phyloP scores from a whole-genome alignment of 2,888 invertebrate genomes.

The Matsumyia berberina region DNA sequence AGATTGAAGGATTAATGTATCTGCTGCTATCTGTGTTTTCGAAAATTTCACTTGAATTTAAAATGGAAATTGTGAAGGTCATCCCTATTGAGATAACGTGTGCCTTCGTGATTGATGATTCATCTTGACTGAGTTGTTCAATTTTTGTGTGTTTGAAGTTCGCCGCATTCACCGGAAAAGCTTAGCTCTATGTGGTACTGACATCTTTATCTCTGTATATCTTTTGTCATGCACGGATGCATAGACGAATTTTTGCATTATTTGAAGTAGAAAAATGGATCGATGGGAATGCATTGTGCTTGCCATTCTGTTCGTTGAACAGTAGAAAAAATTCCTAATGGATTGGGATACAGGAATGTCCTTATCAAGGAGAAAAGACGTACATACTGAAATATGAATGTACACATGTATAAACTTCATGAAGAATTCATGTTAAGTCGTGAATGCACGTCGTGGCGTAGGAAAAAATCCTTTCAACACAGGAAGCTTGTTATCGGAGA shows the following conservation, averaged over 20 bases:
- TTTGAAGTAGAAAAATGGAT: conserved; percentile 15
- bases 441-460: no score
- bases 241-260: background rate
- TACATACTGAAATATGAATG: no score
- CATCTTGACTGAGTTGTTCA: conserved; percentile 18
- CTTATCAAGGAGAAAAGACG: background rate
- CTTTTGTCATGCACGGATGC: background rate
- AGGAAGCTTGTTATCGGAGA: no score
- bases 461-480: no score
- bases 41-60: conserved; percentile 15
- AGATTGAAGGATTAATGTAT: background rate
- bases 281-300: conserved; percentile 31
- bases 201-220: conserved; percentile 9
- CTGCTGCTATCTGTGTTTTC: background rate
- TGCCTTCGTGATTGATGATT: conserved; percentile 26
- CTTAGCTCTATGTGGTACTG: background rate
- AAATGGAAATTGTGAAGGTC: conserved; percentile 17
- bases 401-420: no score
- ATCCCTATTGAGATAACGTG: background rate
- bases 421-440: no score
- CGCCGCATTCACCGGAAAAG: background rate
- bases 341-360: conserved; percentile 1
- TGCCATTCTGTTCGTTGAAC: conserved; percentile 23
- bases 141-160: conserved; percentile 8
- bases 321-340: background rate